phyloP scores from a whole-genome alignment of 2,888 invertebrate species.

The Heliothis peltigera region DNA sequence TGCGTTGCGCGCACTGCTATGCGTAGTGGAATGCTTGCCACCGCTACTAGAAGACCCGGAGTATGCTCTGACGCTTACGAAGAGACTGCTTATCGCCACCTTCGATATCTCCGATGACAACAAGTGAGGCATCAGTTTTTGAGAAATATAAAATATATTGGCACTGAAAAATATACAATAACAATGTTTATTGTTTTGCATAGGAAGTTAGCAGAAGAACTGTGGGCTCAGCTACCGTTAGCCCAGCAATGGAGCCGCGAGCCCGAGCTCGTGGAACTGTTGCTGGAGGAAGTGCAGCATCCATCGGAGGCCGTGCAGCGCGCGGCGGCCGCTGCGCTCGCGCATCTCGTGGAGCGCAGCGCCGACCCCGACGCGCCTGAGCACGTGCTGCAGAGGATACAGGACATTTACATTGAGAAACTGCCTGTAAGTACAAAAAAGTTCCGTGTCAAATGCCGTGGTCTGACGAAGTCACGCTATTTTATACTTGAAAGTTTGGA shows the following conservation, averaged over 20 bases:
- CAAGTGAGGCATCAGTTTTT: slow-evolving; percentile 73
- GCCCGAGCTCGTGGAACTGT: slow-evolving; percentile 86
- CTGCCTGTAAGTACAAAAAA: slow-evolving; percentile 92
- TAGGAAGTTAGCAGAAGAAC: slow-evolving; percentile 81
- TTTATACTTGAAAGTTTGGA: too few species aligned
- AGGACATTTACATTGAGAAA: slow-evolving; percentile 94
- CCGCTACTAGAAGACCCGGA: slow-evolving; percentile 90
- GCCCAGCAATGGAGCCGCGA: slow-evolving; percentile 71
- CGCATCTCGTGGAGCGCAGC: slow-evolving; percentile 89
- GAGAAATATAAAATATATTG: background rate
- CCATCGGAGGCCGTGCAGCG: slow-evolving; percentile 95
- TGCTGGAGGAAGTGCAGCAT: slow-evolving; percentile 94
- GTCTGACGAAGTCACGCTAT: too few species aligned
- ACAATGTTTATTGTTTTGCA: background rate
- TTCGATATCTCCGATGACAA: slow-evolving; percentile 95
- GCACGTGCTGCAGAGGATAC: slow-evolving; percentile 91
- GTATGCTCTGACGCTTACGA: slow-evolving; percentile 91
- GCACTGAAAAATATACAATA: background rate
- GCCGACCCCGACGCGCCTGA: slow-evolving; percentile 73
- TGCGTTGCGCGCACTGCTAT: slow-evolving; percentile 92
- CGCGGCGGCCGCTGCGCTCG: slow-evolving; percentile 95
- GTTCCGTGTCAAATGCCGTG: too few species aligned
- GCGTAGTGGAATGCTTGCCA: slow-evolving; percentile 93
- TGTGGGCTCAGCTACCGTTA: slow-evolving; percentile 79
- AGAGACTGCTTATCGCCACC: slow-evolving; percentile 95